Base-by-base conservation (phyloP, 2,888 invertebrate species). In the Blastobasis adustella region DNA sequence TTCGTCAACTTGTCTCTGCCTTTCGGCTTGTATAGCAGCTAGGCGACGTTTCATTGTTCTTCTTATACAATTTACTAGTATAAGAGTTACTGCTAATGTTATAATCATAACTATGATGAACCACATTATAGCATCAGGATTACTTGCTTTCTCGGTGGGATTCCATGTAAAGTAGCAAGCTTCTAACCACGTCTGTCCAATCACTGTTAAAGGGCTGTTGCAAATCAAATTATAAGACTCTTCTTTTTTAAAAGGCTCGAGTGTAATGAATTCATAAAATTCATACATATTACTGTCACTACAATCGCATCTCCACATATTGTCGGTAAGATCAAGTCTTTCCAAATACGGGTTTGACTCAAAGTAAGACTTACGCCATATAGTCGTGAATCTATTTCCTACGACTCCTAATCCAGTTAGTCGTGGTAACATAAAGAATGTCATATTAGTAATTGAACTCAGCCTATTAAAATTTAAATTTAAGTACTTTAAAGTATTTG, bases 301-400 rank as follows among this genome's bases (percentile, higher is more conserved):
- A 64, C 95, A 95, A 57, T 93, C 92, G 69, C 95, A 95, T 54
- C 92, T 87, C 95, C 95, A 95, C 59, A 93, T 92, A 73, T 95
- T 95, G 64, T 94, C 93, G 10, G 89, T 89, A 46, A 95, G 69
- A 66, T 90, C 87, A n/a, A 95, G 72, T 50, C 84, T 82, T 54
- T 88, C 83, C 46, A 93, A 75, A 57, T 90, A 90, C 7, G 84
- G 79, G 71, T 92, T 93, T 3, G 84, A 82, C 0, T 87, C 84
- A 65, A 95, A 94, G 65, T 89, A 90, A 1, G 83, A 79, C 6
- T 85, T 82, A 42, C 82, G 85, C 76, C 93, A 90, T 42, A 91
- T 89, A 49, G 89, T 90, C 0, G 92, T 93, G 59, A 95, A 87
- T 53, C 93, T 90, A 69, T 95, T 95, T 41, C 93, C 94, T 54